Evolutionary conservation across 2,113 vertebrate genomes (phyloP).

Genomic region (Hippocampus abdominalis): DNA sequence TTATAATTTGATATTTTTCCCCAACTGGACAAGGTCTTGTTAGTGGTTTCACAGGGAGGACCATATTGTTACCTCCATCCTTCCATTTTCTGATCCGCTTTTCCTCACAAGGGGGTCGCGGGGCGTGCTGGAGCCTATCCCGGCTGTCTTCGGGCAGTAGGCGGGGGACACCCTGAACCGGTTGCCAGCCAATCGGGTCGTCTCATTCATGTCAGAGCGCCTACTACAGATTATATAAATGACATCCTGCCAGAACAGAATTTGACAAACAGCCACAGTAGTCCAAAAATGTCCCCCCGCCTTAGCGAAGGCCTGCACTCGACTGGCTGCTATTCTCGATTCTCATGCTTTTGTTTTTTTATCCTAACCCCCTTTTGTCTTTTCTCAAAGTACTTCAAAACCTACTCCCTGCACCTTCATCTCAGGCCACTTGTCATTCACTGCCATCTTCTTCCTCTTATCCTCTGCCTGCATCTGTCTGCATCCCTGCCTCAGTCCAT

Average conservation of each 20-base stretch:
- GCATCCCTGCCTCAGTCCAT: constrained; percentile 28
- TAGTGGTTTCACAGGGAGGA: too few relatives aligned
- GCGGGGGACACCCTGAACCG: too few relatives aligned
- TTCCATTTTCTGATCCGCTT: too few relatives aligned
- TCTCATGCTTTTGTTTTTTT: background rate
- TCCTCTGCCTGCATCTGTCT: constrained; percentile 52
- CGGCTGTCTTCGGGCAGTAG: too few relatives aligned
- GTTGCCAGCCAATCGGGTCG: too few relatives aligned
- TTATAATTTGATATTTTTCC: too few relatives aligned
- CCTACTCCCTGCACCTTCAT: constrained; percentile 30
- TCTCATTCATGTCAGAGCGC: background rate
- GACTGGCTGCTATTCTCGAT: background rate
- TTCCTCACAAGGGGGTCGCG: too few relatives aligned
- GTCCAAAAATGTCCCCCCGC: too few relatives aligned
- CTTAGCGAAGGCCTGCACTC: background rate
- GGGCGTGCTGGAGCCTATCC: too few relatives aligned
- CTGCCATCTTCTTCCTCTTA: constrained; percentile 42
- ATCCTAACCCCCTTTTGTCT: constrained; percentile 15
- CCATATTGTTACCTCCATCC: too few relatives aligned
- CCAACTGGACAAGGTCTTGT: too few relatives aligned
- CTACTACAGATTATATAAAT: background rate
- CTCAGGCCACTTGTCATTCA: constrained; percentile 50
- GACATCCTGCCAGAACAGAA: background rate
- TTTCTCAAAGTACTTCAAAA: constrained; percentile 12
- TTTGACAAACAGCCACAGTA: background rate